These are phyloP conservation scores for Blastomussa wellsi DNA, from an alignment of 92 coral and sea anemone genomes.

Conservation along the genomic window DNA sequence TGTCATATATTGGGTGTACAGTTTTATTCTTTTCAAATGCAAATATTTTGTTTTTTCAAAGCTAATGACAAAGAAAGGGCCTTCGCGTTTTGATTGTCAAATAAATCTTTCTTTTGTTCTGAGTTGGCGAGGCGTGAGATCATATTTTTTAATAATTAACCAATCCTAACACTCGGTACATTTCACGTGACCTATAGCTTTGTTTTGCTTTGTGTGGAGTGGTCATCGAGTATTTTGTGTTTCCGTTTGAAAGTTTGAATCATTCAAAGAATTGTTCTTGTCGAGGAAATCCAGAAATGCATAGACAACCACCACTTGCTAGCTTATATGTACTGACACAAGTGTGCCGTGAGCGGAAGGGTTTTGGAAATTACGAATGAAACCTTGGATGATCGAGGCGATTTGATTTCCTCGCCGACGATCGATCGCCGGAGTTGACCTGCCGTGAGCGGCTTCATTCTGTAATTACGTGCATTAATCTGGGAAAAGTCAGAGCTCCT, in stretches of 20 bases:
- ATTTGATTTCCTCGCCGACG: conserved; percentile 21
- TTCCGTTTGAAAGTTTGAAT: conserved; percentile 44
- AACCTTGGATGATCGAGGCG: conserved; percentile 1
- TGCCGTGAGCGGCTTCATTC: not conserved
- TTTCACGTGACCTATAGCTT: conserved; percentile 30
- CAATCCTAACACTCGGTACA: conserved; percentile 38
- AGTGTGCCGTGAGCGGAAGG: conserved; percentile 1
- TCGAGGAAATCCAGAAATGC: conserved; percentile 31
- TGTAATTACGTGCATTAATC: not conserved
- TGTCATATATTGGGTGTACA: conserved; percentile 26
- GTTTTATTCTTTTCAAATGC: conserved; percentile 32
- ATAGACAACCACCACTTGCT: not conserved
- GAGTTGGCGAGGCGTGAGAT: not conserved
- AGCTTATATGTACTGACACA: not conserved
- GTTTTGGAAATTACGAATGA: not conserved
- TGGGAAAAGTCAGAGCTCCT: not conserved
- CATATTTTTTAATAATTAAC: conserved; percentile 26
- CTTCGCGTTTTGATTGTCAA: conserved; percentile 23
- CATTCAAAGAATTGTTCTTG: conserved; percentile 18
- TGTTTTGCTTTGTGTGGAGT: conserved; percentile 1
- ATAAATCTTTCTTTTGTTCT: conserved; percentile 11
- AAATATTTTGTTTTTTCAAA: conserved; percentile 28
- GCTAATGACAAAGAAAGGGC: not conserved
- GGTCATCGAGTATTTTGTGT: not conserved
- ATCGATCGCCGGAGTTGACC: conserved; percentile 4